These are phyloP conservation scores for Xylocopa sonorina DNA, from an alignment of 1,140 invertebrate species.

Conservation along the genomic window DNA sequence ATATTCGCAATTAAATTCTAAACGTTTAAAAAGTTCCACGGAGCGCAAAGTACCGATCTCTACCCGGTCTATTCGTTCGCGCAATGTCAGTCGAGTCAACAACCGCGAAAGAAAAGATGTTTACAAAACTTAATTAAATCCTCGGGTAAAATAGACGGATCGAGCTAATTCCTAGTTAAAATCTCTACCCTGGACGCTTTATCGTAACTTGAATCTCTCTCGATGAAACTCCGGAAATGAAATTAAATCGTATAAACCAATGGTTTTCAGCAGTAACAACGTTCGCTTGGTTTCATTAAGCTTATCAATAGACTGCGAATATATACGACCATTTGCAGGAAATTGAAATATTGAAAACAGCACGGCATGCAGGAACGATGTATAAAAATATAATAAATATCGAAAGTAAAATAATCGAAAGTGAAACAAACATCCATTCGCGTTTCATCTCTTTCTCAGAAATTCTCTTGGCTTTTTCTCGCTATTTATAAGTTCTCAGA, in stretches of 20 bases:
- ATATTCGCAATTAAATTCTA: background rate
- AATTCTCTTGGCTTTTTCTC: background rate
- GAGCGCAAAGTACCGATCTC: background rate
- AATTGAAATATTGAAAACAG: too few species aligned
- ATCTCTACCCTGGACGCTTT: background rate
- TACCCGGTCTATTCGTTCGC: background rate
- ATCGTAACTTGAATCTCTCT: background rate
- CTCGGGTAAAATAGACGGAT: background rate
- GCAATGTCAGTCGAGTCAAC: background rate
- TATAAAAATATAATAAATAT: too few species aligned
- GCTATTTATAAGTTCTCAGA: background rate
- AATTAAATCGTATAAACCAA: background rate
- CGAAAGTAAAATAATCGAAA: too few species aligned
- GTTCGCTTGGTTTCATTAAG: background rate
- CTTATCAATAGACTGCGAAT: too few species aligned
- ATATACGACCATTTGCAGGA: too few species aligned
- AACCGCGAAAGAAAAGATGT: background rate
- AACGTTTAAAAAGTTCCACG: too few species aligned
- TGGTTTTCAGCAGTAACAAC: background rate
- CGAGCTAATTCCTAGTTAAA: background rate
- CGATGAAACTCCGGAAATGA: background rate
- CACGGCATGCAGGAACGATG: too few species aligned
- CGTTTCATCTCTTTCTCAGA: too few species aligned
- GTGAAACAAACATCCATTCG: too few species aligned
- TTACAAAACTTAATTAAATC: conserved; percentile 11